Base-by-base conservation (phyloP, 2,797 vertebrate genomes). In the Syndactyla subalaris region DNA sequence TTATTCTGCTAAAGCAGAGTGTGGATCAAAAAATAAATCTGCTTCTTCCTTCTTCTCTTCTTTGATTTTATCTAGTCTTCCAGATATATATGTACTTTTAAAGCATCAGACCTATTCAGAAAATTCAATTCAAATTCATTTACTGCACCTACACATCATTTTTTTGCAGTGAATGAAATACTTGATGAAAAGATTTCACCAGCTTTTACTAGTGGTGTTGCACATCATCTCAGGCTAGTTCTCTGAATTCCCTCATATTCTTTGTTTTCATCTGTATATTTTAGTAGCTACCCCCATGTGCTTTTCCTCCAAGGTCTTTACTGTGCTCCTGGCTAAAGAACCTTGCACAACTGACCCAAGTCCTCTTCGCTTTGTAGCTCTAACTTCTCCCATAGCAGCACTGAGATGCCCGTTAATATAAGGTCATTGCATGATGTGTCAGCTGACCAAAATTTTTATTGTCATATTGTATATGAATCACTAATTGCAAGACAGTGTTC, bases 121-220 rank as follows among this genome's bases (percentile, higher is more conserved):
- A 2, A 90, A 80, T 24, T 38, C 3, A 73, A 9, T 62, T 70
- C 2, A 83, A 66, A 63, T 46, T 84, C 5, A 46, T 70, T 66
- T 84, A 20, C 11, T 41, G n/a, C 43, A 6, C 14, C 24, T 71
- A n/a, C 0, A 2, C 3, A 43, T 2, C 17, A 4, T 58, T 62
- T 89, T 88, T 91, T 49, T 24, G 2, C 29, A 54, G 14, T 29
- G 29, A 88, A 76, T 49, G 1, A 62, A 73, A 79, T 34, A 82
- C 55, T 23, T 62, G 11, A 21, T 58, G 41, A 39, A 89, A 89
- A 78, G 8, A 30, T 76, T 90, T 67, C 67, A 20, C 19, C 17
- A 36, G 0, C 14, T 38, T 79, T 76, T 54, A 48, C 7, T n/a
- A 45, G 12, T 29, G 8, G 7, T 29, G 3, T 14, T 57, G 5